Percentiles rank a stretch among this genome's conserved stretches.
phyloP scores from a whole-genome alignment of 2,888 invertebrate genomes.

The Pterobdella sp. region DNA sequence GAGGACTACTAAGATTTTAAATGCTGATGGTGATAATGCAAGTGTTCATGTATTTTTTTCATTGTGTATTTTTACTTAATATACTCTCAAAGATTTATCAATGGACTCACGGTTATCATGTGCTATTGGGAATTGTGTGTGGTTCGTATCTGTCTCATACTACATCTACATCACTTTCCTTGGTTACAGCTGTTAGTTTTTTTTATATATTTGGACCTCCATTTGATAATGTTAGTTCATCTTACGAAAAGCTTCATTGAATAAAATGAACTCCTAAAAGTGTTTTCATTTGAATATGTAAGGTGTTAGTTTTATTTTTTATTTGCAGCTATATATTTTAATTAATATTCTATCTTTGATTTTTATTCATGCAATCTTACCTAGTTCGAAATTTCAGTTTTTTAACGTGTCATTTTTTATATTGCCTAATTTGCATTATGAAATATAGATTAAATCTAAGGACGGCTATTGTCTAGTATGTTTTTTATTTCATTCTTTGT shows the following conservation, averaged over 20 bases:
- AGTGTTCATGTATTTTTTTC: too few relatives aligned
- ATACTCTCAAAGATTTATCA: constrained; percentile 66
- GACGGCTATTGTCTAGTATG: too few relatives aligned
- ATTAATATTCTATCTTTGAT: background rate
- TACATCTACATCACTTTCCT: constrained; percentile 94
- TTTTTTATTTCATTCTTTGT: too few relatives aligned
- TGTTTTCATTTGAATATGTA: background rate
- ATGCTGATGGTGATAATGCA: too few relatives aligned
- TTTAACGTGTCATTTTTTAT: background rate
- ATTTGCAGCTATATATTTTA: background rate
- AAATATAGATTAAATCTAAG: too few relatives aligned
- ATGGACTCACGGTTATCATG: constrained; percentile 70
- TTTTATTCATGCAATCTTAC: background rate
- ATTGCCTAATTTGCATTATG: too few relatives aligned
- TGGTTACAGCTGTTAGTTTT: constrained; percentile 66
- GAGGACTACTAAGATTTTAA: background rate
- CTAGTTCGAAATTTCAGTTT: background rate
- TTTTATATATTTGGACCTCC: background rate
- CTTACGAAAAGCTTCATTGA: too few relatives aligned
- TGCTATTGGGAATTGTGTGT: constrained; percentile 80
- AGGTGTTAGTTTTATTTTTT: background rate
- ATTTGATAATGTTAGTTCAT: too few relatives aligned
- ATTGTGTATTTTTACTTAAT: too few relatives aligned
- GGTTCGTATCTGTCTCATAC: constrained; percentile 80
- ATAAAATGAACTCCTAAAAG: too few relatives aligned